A percentile compares a stretch with the other conserved stretches of the same genome.
Conservation (phyloP, 2,113 vertebrate species). For the Zosterops pallidus region DNA sequence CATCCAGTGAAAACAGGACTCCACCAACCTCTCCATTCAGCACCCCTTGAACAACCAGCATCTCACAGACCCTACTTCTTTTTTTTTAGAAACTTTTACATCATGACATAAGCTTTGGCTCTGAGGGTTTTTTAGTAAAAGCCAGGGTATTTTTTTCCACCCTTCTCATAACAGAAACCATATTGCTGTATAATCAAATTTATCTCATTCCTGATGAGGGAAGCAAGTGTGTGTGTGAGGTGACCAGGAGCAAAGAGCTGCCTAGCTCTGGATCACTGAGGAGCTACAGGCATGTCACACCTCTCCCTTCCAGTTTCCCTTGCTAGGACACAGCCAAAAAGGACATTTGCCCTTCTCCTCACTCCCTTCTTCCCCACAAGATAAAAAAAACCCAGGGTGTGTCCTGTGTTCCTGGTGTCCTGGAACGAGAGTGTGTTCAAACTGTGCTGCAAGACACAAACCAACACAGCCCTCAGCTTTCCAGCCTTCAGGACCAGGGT, state of each 20-base stretch:
- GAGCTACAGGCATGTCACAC: background rate
- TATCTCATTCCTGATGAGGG: background rate
- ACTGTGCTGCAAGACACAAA: background rate
- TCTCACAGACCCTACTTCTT: background rate
- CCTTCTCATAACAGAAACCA: constrained; percentile 15
- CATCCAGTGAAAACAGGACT: background rate
- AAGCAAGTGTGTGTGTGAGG: background rate
- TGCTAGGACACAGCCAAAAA: background rate
- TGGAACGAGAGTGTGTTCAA: background rate
- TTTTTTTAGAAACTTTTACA: background rate
- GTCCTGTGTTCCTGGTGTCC: background rate
- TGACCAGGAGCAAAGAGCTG: background rate
- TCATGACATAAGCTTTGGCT: constrained; percentile 48
- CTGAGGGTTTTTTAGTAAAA: background rate
- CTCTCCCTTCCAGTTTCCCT: background rate
- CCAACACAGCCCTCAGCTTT: background rate
- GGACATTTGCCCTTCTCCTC: background rate
- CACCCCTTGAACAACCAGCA: background rate
- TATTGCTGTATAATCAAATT: constrained; percentile 38
- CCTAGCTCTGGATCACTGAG: background rate
- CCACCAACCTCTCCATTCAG: background rate
- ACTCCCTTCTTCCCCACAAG: background rate
- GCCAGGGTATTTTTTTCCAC: constrained; percentile 6
- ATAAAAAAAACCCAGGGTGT: background rate
- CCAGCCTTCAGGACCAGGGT: background rate